Evolutionary conservation across 2,797 vertebrate species (phyloP).

Genomic region (Chromis chromis): DNA sequence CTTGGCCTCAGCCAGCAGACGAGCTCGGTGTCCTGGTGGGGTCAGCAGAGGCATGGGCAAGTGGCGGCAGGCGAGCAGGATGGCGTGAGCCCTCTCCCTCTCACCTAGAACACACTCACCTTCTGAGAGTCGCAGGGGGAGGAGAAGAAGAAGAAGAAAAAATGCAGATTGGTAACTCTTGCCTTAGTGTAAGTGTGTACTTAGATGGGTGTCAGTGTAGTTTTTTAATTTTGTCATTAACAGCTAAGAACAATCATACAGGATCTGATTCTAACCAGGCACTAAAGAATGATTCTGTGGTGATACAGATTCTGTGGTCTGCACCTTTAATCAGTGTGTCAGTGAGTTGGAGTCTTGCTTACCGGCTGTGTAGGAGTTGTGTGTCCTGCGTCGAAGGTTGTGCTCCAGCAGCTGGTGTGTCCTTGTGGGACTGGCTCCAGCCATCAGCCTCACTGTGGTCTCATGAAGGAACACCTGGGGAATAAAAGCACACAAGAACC

Average conservation of each 20-base stretch:
- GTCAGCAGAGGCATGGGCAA: conserved; percentile 95
- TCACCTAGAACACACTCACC: conserved; percentile 86
- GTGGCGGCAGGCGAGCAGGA: conserved; percentile 95
- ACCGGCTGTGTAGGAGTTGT: conserved; percentile 77
- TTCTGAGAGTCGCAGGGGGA: conserved; percentile 51
- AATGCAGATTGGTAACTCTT: conserved; percentile 1
- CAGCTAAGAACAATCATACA: too few relatives aligned
- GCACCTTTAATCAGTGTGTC: neutral
- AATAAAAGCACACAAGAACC: conserved; percentile 3
- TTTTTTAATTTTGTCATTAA: too few relatives aligned
- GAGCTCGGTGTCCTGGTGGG: conserved; percentile 91
- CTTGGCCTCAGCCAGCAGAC: conserved; percentile 95
- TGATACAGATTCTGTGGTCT: too few relatives aligned
- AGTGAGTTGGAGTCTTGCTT: neutral
- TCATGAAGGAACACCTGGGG: conserved; percentile 96
- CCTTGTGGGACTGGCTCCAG: conserved; percentile 96
- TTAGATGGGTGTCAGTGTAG: too few relatives aligned
- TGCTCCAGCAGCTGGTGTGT: conserved; percentile 98
- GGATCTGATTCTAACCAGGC: neutral
- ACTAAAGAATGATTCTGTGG: too few relatives aligned
- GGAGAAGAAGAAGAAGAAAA: neutral
- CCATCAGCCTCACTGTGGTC: conserved; percentile 97
- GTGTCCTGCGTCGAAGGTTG: conserved; percentile 90
- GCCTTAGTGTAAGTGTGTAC: too few relatives aligned
- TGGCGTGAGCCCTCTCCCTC: conserved; percentile 93